Base-by-base conservation (phyloP, 2,113 vertebrate species). In the Malurus alboscapulatus region DNA sequence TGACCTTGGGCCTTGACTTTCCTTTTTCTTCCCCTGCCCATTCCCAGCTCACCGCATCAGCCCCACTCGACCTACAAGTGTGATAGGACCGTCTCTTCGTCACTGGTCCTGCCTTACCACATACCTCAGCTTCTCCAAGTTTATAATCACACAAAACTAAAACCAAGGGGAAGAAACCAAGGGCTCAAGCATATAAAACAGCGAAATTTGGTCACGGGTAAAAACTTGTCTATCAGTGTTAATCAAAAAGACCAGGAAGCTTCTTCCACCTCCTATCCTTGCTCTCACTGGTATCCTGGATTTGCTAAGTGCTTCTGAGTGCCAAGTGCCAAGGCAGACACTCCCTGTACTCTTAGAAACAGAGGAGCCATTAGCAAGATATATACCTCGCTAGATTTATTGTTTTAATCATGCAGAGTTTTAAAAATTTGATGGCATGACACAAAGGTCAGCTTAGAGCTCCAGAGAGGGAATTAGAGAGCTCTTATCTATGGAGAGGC, bases 61-160 rank as follows among this genome's bases (percentile, higher is more conserved):
- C 27, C 10, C 18, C 20, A 21, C 32, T 42, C 0, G 0, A 34
- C 45, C 32, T 61, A 10, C 42, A 38, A n/a, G 74, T 1, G 1
- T 53, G 30, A 21, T 40, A 73, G 50, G 30, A 51, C 61, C 20
- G 2, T 53, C 42, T 58, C 32, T 79, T 63, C 29, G 74, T n/a
- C 9, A 19, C 12, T 34, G 21, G 12, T 57, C 47, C 62, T 81
- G 40, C 51, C 32, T 84, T 69, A 26, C 27, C 71, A 40, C 40
- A 32, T 4, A 40, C 16, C 18, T 78, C 84, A 57, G 65, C 34
- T 63, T 87, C 29, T 48, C 38, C 17, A 16, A 44, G 27, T 75
- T 72, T 36, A 21, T 66, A 40, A 40, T 7, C 87, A 57, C 12
- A 50, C 7, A 76, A 51, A 92, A 48, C 34, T 36, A 57, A 86